These are phyloP conservation scores for Isotomurus palustris DNA, from an alignment of 2,888 invertebrate species.

Conservation along the genomic window DNA sequence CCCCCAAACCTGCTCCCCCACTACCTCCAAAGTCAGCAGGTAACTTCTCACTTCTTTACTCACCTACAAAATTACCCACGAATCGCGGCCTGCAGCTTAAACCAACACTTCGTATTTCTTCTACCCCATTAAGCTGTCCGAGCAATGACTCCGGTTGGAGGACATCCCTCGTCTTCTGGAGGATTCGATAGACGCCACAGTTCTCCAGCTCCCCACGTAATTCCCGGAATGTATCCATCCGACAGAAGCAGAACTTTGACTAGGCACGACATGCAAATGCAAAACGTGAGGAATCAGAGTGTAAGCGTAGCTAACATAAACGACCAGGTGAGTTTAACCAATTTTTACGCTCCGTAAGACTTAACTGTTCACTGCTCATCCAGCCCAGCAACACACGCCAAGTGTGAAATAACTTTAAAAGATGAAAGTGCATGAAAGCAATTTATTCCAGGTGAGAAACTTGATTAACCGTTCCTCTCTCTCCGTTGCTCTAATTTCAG, in stretches of 20 bases:
- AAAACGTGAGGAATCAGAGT: constrained; percentile 32
- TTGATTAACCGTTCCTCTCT: neutral
- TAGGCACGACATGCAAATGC: no score
- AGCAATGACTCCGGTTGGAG: constrained; percentile 33
- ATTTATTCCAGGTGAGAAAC: neutral
- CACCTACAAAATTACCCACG: no score
- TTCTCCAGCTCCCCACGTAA: constrained; percentile 21
- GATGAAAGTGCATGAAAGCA: neutral
- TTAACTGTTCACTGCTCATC: no score
- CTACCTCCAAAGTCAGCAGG: constrained; percentile 34
- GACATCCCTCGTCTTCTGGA: constrained; percentile 4
- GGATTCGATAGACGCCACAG: constrained; percentile 22
- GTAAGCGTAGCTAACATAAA: constrained; percentile 39
- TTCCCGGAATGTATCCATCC: no score
- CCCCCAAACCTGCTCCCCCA: constrained; percentile 50
- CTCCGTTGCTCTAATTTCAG: neutral
- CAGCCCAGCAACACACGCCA: neutral
- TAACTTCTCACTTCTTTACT: no score
- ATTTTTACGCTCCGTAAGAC: no score
- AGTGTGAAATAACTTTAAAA: neutral
- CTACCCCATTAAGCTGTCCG: no score
- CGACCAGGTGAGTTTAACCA: constrained; percentile 19
- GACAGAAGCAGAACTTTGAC: constrained; percentile 44
- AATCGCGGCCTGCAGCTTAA: no score
- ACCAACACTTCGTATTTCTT: no score